Evolutionary conservation across 2,113 vertebrate genomes (phyloP).

Genomic region (Bubalus kerabau): DNA sequence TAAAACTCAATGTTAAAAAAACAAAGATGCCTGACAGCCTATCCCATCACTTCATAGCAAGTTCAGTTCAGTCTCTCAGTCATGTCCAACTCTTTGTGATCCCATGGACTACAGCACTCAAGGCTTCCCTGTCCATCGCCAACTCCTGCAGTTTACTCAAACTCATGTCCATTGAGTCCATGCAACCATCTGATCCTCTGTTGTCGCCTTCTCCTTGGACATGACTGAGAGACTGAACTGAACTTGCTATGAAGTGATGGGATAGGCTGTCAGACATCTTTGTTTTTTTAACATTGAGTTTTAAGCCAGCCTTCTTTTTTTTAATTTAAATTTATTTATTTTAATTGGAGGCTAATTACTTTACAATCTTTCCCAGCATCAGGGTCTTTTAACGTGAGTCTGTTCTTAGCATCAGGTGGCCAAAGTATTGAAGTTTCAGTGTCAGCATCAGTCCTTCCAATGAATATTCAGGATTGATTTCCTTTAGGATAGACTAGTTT

Average conservation of each 20-base stretch:
- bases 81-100: background rate
- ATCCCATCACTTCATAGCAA: background rate
- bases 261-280: no score
- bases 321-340: no score
- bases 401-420: background rate
- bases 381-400: background rate
- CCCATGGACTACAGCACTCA: background rate
- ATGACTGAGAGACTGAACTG: no score
- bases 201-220: background rate
- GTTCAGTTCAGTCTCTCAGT: background rate
- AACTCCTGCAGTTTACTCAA: background rate
- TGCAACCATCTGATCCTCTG: background rate
- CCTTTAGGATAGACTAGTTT: background rate
- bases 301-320: no score
- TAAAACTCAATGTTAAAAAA: background rate
- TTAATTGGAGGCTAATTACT: no score
- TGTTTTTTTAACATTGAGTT: no score
- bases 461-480: rapidly evolving
- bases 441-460: background rate
- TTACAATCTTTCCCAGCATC: background rate
- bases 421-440: background rate
- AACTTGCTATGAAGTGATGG: no score
- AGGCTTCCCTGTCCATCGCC: background rate
- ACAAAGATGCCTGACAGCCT: background rate
- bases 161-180: background rate